Conservation (phyloP, 1,140 invertebrate species). For the Temnothorax nylanderi region DNA sequence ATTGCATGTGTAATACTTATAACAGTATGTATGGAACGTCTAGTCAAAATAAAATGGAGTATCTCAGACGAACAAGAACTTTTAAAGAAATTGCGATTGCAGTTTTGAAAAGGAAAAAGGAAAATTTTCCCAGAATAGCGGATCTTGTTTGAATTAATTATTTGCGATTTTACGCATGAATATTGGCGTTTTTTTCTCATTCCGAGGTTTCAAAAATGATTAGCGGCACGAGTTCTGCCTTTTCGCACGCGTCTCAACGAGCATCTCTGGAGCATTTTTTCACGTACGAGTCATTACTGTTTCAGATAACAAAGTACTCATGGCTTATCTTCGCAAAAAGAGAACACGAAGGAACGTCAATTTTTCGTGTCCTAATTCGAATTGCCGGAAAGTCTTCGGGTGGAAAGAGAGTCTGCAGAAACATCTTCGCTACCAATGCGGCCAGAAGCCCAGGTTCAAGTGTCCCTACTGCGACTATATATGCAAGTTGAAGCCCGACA, state of each 20-base stretch:
- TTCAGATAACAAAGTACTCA: constrained; percentile 43
- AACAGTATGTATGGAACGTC: not conserved
- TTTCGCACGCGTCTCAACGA: not conserved
- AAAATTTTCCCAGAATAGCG: not conserved
- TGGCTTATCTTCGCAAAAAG: not conserved
- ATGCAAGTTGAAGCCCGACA: constrained; percentile 63
- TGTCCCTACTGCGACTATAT: constrained; percentile 83
- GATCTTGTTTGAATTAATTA: not conserved
- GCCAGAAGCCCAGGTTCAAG: constrained; percentile 85
- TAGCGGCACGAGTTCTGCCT: not conserved
- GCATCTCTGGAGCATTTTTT: not conserved
- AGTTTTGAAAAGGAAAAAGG: not conserved
- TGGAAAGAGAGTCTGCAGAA: constrained; percentile 85
- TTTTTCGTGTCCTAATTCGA: constrained; percentile 79
- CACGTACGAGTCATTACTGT: constrained; percentile 52
- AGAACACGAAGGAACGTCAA: not conserved
- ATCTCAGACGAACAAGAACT: not conserved
- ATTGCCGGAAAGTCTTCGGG: constrained; percentile 73
- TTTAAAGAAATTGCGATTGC: not conserved
- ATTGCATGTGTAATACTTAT: too few species aligned
- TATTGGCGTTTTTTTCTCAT: not conserved
- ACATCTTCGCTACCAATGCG: constrained; percentile 84
- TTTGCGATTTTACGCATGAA: not conserved
- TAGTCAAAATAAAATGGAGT: not conserved
- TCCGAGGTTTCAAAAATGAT: not conserved